Conservation (phyloP, 2,797 vertebrate species). For the Enteromius paludinosus region DNA sequence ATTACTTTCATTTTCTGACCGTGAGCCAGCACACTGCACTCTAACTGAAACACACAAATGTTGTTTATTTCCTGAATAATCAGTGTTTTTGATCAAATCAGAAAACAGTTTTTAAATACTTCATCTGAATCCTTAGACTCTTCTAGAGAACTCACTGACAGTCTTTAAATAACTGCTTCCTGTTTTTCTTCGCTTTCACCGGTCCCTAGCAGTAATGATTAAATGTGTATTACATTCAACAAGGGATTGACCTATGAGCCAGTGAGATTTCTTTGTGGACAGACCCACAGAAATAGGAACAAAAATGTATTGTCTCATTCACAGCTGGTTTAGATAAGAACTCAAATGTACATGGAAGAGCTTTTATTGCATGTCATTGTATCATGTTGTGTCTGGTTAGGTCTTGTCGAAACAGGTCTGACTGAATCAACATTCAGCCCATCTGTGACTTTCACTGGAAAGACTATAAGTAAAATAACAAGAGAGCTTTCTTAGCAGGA, state of each 20-base stretch:
- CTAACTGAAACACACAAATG: neutral
- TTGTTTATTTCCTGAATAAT: neutral
- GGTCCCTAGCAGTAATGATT: neutral
- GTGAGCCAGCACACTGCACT: neutral
- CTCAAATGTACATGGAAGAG: neutral
- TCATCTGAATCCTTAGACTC: neutral
- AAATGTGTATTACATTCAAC: neutral
- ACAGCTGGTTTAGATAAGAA: neutral
- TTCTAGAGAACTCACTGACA: neutral
- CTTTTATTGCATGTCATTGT: neutral
- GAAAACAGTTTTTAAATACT: neutral
- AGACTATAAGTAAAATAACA: neutral
- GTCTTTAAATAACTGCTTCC: neutral
- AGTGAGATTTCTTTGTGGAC: neutral
- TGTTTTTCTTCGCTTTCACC: neutral
- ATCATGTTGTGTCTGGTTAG: neutral
- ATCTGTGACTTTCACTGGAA: neutral
- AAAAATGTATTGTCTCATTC: neutral
- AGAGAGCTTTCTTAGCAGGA: neutral
- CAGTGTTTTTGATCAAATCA: neutral
- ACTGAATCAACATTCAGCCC: neutral
- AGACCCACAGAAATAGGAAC: neutral
- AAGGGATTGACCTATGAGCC: neutral
- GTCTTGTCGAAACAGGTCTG: neutral
- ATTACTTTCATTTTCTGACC: neutral